phyloP scores from a whole-genome alignment of 2,797 vertebrate genomes.

The Atherinosoma microstoma region DNA sequence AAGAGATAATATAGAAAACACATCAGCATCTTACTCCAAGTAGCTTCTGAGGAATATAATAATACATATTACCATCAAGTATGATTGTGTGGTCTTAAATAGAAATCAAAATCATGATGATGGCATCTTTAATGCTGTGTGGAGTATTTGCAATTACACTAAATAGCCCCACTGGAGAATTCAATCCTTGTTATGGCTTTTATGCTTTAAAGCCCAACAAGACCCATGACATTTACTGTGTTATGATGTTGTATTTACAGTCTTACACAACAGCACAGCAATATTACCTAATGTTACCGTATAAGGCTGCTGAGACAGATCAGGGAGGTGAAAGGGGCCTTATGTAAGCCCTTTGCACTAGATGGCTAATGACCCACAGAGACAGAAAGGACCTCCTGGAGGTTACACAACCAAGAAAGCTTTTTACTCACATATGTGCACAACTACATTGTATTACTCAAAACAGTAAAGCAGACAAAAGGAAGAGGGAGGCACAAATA shows the following conservation, averaged over 20 bases:
- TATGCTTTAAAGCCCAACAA: slow-evolving; percentile 17
- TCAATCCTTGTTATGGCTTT: slow-evolving; percentile 12
- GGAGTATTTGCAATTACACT: background rate
- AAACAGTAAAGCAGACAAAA: slow-evolving; percentile 33
- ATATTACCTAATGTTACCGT: slow-evolving; percentile 60
- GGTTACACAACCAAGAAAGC: slow-evolving; percentile 57
- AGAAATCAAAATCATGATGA: slow-evolving; percentile 9
- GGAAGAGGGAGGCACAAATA: background rate
- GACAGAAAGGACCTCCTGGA: slow-evolving; percentile 43
- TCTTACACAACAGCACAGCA: slow-evolving; percentile 24
- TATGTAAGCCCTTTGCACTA: slow-evolving; percentile 54
- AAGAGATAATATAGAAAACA: slow-evolving; percentile 10
- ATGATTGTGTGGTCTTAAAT: slow-evolving; percentile 11
- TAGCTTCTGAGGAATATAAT: slow-evolving; percentile 4
- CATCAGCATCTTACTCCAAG: background rate
- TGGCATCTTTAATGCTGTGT: slow-evolving; percentile 3
- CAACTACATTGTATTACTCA: slow-evolving; percentile 16
- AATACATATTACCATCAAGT: slow-evolving; percentile 16
- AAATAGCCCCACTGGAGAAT: slow-evolving; percentile 10
- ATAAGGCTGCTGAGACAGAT: slow-evolving; percentile 43
- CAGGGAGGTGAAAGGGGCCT: slow-evolving; percentile 40
- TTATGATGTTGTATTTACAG: slow-evolving; percentile 28
- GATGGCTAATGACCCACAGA: slow-evolving; percentile 72
- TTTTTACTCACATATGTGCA: slow-evolving; percentile 35
- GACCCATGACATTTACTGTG: slow-evolving; percentile 14